A percentile compares a stretch with the other conserved stretches of the same genome.
Evolutionary conservation across 1,140 invertebrate species (phyloP).

Genomic region (Lordiphosa stackelbergi): DNA sequence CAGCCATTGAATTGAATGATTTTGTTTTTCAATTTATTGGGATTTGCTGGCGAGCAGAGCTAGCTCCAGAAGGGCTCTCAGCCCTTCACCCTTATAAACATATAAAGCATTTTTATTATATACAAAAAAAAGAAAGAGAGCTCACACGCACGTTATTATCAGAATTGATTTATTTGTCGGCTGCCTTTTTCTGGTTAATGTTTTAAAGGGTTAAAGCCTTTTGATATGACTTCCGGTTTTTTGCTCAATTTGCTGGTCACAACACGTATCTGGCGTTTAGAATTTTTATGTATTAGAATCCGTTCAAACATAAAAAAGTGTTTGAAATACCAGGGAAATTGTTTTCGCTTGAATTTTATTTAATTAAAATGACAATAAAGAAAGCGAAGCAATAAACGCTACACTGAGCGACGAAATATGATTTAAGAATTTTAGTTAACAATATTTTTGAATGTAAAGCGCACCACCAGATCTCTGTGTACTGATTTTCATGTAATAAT

Average conservation of each 20-base stretch:
- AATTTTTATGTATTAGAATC: slow-evolving; percentile 43
- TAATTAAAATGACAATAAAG: slow-evolving; percentile 50
- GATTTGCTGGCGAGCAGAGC: slow-evolving; percentile 39
- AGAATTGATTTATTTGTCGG: slow-evolving; percentile 66
- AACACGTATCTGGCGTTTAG: slow-evolving; percentile 52
- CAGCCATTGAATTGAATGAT: slow-evolving; percentile 71
- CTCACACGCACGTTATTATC: slow-evolving; percentile 63
- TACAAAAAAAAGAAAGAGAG: slow-evolving; percentile 13
- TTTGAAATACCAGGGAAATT: slow-evolving; percentile 46
- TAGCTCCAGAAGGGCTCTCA: slow-evolving; percentile 1
- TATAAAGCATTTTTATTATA: slow-evolving; percentile 73
- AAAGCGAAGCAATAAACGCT: not conserved
- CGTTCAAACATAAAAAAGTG: slow-evolving; percentile 45
- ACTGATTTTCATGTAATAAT: too few species aligned
- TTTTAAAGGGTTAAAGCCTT: slow-evolving; percentile 43
- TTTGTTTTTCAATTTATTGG: slow-evolving; percentile 75
- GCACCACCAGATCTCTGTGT: too few species aligned
- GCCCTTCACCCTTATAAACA: slow-evolving; percentile 43
- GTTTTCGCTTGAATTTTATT: slow-evolving; percentile 66
- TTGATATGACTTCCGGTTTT: slow-evolving; percentile 37
- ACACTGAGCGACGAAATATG: too few species aligned
- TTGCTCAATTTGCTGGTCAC: slow-evolving; percentile 48
- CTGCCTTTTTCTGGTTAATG: slow-evolving; percentile 10
- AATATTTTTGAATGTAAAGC: not conserved
- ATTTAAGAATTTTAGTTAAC: too few species aligned